Evolutionary conservation across 2,113 vertebrate genomes (phyloP).

Genomic region (Carettochelys insculpta): DNA sequence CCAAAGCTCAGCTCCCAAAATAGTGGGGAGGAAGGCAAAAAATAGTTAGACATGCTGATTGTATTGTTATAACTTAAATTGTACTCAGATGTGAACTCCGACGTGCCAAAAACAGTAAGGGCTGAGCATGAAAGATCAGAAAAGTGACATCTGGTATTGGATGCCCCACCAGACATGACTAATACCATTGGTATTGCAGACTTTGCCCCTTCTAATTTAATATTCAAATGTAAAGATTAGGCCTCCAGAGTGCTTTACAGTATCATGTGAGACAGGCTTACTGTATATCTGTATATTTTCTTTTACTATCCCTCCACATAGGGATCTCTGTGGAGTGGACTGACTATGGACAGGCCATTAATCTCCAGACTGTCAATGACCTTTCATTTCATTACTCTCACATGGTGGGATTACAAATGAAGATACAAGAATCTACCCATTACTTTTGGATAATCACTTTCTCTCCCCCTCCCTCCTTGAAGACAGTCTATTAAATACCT

Average conservation of each 20-base stretch:
- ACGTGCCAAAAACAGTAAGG: slow-evolving; percentile 78
- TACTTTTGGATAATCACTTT: slow-evolving; percentile 63
- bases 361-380: slow-evolving; percentile 57
- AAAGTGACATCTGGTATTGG: slow-evolving; percentile 82
- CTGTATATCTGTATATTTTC: slow-evolving; percentile 33
- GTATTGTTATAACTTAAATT: slow-evolving; percentile 80
- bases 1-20: slow-evolving; percentile 64
- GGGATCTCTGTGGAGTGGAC: slow-evolving; percentile 42
- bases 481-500: slow-evolving; percentile 69
- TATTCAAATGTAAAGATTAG: slow-evolving; percentile 77
- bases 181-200: slow-evolving; percentile 81
- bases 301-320: not conserved
- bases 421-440: slow-evolving; percentile 63
- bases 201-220: slow-evolving; percentile 78
- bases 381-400: slow-evolving; percentile 69
- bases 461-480: not conserved
- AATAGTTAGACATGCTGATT: slow-evolving; percentile 74
- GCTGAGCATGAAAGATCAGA: slow-evolving; percentile 76
- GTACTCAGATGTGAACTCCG: slow-evolving; percentile 78
- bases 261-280: slow-evolving; percentile 53
- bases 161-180: slow-evolving; percentile 83
- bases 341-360: slow-evolving; percentile 40
- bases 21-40: slow-evolving; percentile 66
- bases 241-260: slow-evolving; percentile 21
- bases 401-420: slow-evolving; percentile 65